phyloP scores from a whole-genome alignment of 2,797 vertebrate genomes.

The Nannoperca australis region DNA sequence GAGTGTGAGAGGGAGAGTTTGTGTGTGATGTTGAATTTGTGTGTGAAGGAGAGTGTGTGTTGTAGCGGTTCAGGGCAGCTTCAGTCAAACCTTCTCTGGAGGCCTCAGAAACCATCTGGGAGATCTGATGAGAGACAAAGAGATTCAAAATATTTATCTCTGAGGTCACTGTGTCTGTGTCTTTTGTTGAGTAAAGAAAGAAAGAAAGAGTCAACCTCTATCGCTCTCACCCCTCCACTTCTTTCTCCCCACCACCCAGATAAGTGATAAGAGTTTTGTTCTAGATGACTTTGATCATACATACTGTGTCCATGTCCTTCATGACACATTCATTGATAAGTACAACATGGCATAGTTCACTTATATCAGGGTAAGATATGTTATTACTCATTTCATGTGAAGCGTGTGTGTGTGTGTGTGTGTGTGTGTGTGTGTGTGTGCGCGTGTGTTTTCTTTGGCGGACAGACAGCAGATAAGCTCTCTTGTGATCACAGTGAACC shows the following conservation, averaged over 20 bases:
- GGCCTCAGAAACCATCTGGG: conserved; percentile 92
- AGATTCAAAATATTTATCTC: background rate
- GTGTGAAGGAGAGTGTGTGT: conserved; percentile 88
- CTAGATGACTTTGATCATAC: background rate
- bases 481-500: conserved; percentile 34
- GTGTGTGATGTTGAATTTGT: conserved; percentile 64
- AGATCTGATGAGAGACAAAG: conserved; percentile 85
- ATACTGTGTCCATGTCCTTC: conserved; percentile 7
- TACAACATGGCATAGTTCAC: background rate
- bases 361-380: background rate
- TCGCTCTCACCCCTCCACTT: background rate
- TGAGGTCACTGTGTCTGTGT: background rate
- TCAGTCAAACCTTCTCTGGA: conserved; percentile 91
- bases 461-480: conserved; percentile 37
- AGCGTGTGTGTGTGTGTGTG: conserved; percentile 1
- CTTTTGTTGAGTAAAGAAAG: background rate
- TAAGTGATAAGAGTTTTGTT: background rate
- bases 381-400: background rate
- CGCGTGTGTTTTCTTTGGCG: conserved; percentile 8
- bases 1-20: conserved; percentile 82
- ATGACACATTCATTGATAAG: conserved; percentile 4
- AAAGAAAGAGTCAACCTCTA: background rate
- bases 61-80: conserved; percentile 91
- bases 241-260: conserved; percentile 1
- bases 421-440: conserved; percentile 17